Evolutionary conservation across 2,888 invertebrate species (phyloP).

Genomic region (Sinhomidia bicolor): DNA sequence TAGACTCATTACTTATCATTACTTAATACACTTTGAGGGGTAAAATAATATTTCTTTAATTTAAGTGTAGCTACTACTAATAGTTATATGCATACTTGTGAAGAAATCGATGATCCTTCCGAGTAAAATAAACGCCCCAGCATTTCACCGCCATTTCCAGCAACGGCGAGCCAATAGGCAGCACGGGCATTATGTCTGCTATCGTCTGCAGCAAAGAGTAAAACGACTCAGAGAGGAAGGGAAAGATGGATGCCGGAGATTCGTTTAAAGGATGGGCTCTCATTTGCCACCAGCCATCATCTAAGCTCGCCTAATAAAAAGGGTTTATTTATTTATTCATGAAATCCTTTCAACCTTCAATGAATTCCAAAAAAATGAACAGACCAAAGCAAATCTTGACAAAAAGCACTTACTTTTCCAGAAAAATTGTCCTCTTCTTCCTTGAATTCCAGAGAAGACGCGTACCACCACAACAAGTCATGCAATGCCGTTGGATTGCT

Average conservation of each 20-base stretch:
- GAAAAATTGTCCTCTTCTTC: slow-evolving; percentile 72
- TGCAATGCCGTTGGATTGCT: slow-evolving; percentile 96
- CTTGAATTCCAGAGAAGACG: slow-evolving; percentile 86
- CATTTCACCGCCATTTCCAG: slow-evolving; percentile 96
- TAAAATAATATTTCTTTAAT: too few species aligned
- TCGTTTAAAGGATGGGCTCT: slow-evolving; percentile 78
- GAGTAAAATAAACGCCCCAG: slow-evolving; percentile 94
- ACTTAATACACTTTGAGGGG: not conserved
- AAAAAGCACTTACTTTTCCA: slow-evolving; percentile 66
- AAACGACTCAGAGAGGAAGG: slow-evolving; percentile 87
- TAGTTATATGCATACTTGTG: slow-evolving; percentile 86
- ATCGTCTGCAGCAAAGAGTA: slow-evolving; percentile 95
- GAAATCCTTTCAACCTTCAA: not conserved
- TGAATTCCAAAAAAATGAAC: not conserved
- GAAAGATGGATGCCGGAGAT: slow-evolving; percentile 79
- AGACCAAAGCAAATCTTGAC: not conserved
- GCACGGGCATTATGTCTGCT: slow-evolving; percentile 93
- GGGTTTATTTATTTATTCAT: not conserved
- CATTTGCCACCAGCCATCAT: slow-evolving; percentile 80
- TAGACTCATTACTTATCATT: not conserved
- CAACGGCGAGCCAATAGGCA: slow-evolving; percentile 93
- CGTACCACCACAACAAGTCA: slow-evolving; percentile 98
- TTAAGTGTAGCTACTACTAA: too few species aligned
- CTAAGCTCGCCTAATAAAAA: slow-evolving; percentile 75
- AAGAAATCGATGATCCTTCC: slow-evolving; percentile 94